Base-by-base conservation (phyloP, 1,140 invertebrate species). In the Aradophagus sp. region DNA sequence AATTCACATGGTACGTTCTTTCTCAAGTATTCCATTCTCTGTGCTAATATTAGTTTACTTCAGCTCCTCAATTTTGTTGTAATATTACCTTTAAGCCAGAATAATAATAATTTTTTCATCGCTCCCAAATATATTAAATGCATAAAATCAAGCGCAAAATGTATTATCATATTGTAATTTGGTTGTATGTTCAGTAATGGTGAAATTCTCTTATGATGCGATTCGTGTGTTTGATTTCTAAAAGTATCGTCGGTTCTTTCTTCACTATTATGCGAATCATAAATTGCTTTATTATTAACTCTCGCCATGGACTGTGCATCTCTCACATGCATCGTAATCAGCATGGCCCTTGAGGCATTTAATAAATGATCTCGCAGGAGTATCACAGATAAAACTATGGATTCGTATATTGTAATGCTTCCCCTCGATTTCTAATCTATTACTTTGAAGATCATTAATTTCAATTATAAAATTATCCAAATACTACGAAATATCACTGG, bases 331-430 rank as follows among this genome's bases (percentile, higher is more conserved):
- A 44, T 16, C 31, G 39, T 56, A 69, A 0, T 55, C 66, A 0
- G 13, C 26, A 13, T 69, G 59, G 2, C 71, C 59, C 34, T 71
- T 70, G 1, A 15, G 29, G 11, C 38, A 23, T 48, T 66, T 66
- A 2, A 50, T 3, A 7, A 65, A 70, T 5, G 67, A 6, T 11
- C 61, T 12, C 1, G 61, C 55, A n/a, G 67, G 67, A 14, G 45
- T 65, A 48, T 66, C 66, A 13, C 61, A 66, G 2, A 71, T 63
- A 13, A 71, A 66, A 38, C 36, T 61, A 11, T 67, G 32, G 3
- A 67, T 53, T 35, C 13, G 26, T 0, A 63, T 13, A 29, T 20
- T 14, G 44, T 50, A 67, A 5, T 19, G 12, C 42, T 32, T 36
- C 26, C 31, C 38, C 12, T 31, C 15, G 15, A 74, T 68, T 3